These are phyloP conservation scores for Hemithea aestivaria DNA, from an alignment of 2,888 invertebrate species.

Conservation along the genomic window DNA sequence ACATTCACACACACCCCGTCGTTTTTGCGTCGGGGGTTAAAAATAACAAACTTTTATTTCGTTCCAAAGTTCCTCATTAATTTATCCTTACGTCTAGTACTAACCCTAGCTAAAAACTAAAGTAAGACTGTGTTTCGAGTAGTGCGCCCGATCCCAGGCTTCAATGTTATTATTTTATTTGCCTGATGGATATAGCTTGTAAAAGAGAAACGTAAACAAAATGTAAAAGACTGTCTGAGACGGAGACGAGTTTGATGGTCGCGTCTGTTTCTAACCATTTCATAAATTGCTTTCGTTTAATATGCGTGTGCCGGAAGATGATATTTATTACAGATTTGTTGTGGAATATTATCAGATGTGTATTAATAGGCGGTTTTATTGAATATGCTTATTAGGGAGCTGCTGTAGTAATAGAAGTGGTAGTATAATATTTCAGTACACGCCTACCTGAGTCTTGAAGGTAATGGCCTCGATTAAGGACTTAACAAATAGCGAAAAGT, in stretches of 20 bases:
- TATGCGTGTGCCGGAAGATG: slow-evolving; percentile 1
- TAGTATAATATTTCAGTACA: no score
- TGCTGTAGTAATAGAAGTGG: no score
- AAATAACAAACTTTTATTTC: no score
- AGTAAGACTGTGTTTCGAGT: slow-evolving; percentile 37
- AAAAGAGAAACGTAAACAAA: slow-evolving; percentile 22
- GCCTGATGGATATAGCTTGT: slow-evolving; percentile 46
- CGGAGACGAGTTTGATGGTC: slow-evolving; percentile 15
- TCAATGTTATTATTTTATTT: slow-evolving; percentile 44
- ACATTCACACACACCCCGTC: no score
- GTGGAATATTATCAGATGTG: no score
- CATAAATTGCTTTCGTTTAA: slow-evolving; percentile 15
- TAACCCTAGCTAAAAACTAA: slow-evolving; percentile 11
- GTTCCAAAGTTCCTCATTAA: no score
- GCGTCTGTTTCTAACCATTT: slow-evolving; percentile 9
- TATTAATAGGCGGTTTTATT: no score
- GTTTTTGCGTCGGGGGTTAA: no score
- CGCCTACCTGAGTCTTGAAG: no score
- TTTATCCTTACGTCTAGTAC: not conserved
- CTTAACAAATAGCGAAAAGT: no score
- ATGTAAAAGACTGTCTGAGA: slow-evolving; percentile 10
- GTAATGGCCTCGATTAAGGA: no score
- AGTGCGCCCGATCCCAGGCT: slow-evolving; percentile 27
- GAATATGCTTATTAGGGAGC: no score
- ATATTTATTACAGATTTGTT: slow-evolving; percentile 1